Conservation (phyloP, 23 tunicate genomes). For the Trididemnum miniatum region DNA sequence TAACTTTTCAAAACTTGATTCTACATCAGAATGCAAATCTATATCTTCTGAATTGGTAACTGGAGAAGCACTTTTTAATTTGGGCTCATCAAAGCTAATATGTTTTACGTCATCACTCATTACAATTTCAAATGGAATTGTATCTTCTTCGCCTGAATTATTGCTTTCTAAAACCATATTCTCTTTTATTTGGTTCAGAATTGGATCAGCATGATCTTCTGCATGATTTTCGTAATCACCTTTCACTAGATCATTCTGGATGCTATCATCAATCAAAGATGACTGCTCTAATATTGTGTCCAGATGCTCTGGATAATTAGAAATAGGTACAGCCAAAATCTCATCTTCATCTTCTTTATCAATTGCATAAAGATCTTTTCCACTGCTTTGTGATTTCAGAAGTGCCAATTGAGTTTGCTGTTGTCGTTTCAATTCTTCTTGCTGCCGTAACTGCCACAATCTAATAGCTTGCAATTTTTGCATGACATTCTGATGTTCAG, state of each 20-base stretch:
- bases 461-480: conserved; percentile 80
- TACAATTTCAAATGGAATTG: not conserved
- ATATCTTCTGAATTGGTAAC: not conserved
- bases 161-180: too few species aligned
- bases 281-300: conserved; percentile 42
- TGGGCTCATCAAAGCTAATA: not conserved
- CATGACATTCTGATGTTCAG: conserved; percentile 44
- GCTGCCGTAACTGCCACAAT: conserved; percentile 78
- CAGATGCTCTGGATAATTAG: not conserved
- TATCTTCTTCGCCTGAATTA: not conserved
- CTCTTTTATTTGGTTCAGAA: not conserved
- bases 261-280: not conserved
- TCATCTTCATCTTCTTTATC: conserved; percentile 39
- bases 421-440: conserved; percentile 77
- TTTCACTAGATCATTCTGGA: not conserved
- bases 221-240: not conserved
- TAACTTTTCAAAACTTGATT: conserved; percentile 33
- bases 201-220: not conserved
- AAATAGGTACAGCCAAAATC: conserved; percentile 39
- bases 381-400: conserved; percentile 51
- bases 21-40: conserved; percentile 6
- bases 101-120: not conserved
- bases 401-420: conserved; percentile 76
- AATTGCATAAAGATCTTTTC: not conserved
- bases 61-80: not conserved